Evolutionary conservation across 2,888 invertebrate species (phyloP).

Genomic region (Eueremaeus valkanovi): DNA sequence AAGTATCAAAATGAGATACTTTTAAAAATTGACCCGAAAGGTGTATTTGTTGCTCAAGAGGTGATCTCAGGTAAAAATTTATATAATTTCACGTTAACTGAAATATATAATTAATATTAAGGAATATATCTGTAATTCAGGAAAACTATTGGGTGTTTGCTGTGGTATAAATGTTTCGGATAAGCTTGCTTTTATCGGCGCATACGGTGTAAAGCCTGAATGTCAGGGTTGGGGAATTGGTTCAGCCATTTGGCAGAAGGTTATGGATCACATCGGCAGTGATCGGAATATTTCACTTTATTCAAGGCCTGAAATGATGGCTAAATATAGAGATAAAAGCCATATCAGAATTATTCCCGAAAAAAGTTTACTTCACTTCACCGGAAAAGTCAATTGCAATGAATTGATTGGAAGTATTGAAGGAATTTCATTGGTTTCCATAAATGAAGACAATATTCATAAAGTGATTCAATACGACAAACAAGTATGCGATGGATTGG

Average conservation of each 20-base stretch:
- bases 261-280: slow-evolving; percentile 40
- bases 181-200: slow-evolving; percentile 43
- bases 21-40: not conserved
- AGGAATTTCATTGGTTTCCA: not conserved
- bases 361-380: not conserved
- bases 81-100: not conserved
- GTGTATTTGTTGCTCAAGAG: not conserved
- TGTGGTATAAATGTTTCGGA: slow-evolving; percentile 25
- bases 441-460: slow-evolving; percentile 22
- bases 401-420: not conserved
- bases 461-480: slow-evolving; percentile 19
- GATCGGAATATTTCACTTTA: slow-evolving; percentile 39
- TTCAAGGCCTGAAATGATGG: slow-evolving; percentile 39
- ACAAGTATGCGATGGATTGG: slow-evolving; percentile 13
- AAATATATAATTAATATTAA: not conserved
- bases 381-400: not conserved
- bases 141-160: slow-evolving; percentile 35
- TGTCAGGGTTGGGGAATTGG: slow-evolving; percentile 44
- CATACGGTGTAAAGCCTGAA: slow-evolving; percentile 40
- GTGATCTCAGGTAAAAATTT: not conserved
- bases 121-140: not conserved
- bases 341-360: slow-evolving; percentile 38
- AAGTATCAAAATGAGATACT: not conserved
- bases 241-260: slow-evolving; percentile 41
- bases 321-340: slow-evolving; percentile 41